Conservation (phyloP, 2,888 invertebrate species). For the Philereme transversata region DNA sequence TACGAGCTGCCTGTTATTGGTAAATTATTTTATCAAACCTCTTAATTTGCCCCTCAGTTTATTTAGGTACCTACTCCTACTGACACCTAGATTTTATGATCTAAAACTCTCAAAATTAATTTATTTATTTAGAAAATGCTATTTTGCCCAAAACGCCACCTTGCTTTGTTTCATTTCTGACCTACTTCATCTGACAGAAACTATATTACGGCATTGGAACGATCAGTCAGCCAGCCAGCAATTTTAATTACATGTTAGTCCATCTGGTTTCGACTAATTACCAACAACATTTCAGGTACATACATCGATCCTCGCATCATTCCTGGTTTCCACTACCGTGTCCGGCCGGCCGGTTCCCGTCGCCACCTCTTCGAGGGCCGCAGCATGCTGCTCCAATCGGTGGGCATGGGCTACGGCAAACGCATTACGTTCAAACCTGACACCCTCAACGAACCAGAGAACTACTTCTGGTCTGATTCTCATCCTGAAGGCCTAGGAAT, state of each 20-base stretch:
- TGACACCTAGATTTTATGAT: too few species aligned
- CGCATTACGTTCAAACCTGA: conserved; percentile 89
- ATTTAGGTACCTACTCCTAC: not conserved
- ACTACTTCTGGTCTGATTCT: conserved; percentile 91
- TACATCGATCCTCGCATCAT: conserved; percentile 88
- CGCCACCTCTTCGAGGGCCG: conserved; percentile 87
- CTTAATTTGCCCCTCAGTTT: not conserved
- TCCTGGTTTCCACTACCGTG: conserved; percentile 89
- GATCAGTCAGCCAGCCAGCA: too few species aligned
- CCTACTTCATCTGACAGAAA: too few species aligned
- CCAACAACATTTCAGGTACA: conserved; percentile 79
- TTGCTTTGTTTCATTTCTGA: too few species aligned
- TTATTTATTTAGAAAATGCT: too few species aligned
- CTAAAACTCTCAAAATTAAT: too few species aligned
- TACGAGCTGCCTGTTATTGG: conserved; percentile 89
- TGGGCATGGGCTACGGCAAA: conserved; percentile 91
- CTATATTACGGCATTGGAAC: too few species aligned
- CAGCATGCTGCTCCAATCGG: conserved; percentile 84
- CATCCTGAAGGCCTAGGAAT: conserved; percentile 89
- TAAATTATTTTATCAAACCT: conserved; percentile 57
- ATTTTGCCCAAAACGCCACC: too few species aligned
- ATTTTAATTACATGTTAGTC: too few species aligned
- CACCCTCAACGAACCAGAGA: conserved; percentile 83
- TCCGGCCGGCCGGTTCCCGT: conserved; percentile 86
- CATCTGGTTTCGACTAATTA: not conserved